Evolutionary conservation across 2,888 invertebrate species (phyloP), one percentile per base, ranked within the genome.

Genomic region (Myathropa florea): DNA sequence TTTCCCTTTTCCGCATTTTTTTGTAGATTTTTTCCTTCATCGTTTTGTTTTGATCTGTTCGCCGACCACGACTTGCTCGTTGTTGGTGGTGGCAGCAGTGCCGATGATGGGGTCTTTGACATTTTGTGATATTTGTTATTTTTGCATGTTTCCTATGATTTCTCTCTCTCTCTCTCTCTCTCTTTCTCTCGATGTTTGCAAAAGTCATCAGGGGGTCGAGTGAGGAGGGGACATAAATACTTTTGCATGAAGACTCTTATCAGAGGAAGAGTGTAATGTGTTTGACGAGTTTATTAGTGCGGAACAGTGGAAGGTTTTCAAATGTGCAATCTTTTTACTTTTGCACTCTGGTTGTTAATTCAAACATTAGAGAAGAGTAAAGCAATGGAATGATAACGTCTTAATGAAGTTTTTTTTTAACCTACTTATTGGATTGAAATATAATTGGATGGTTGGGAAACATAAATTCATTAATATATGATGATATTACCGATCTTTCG

Each of bases 51-150:
- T 86, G 86, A 75, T 82, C 55, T 55, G 12, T 70, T 73, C 36
- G 67, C 68, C 78, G 70, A 61, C 63, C 83, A 75, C 53, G 24
- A 57, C 57, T 57, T 33, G 26, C 55, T 33, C 63, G 57, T 75
- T 68, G 67, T 82, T 81, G 71, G 46, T 30, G 63, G 61, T 33
- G 55, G 63, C 61, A 39, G 63, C 61, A 39, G 24, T 26, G 23
- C 18, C 59, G 72, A 10, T 60, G 39, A 60, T 65, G 75, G 46
- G 71, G 86, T 86, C 86, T 86, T 83, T 86, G 86, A 86, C 86
- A 86, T 86, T 84, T 82, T 57, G 33, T 59, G 53, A 63, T 81
- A 81, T 81, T 82, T 85, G 77, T 78, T 83, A 82, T 86, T 76
- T 85, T 82, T 83, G 75, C 78, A 75, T 67, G 83, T 71, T 73